Percentiles rank a stretch among this genome's conserved stretches.
Evolutionary conservation across 2,113 vertebrate species (phyloP).

Genomic region (Pyxicephalus adspersus): DNA sequence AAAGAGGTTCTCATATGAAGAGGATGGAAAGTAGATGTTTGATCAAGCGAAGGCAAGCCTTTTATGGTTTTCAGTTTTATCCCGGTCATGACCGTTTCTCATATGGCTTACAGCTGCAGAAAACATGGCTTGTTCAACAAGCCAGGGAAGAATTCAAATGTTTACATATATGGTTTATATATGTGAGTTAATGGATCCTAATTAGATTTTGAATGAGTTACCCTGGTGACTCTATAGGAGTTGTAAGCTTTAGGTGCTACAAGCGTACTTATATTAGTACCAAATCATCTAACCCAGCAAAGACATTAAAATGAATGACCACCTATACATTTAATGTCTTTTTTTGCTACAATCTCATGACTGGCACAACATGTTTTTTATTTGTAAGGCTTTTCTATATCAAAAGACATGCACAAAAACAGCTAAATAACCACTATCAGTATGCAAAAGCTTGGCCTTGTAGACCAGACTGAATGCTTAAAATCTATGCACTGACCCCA

Average conservation of each 20-base stretch:
- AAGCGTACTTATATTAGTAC: not conserved
- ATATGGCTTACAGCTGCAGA: not conserved
- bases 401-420: not conserved
- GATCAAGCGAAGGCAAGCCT: not conserved
- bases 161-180: too few relatives aligned
- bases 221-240: too few relatives aligned
- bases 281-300: not conserved
- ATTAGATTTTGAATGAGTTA: too few relatives aligned
- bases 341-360: not conserved
- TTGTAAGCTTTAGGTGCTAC: not conserved
- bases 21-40: constrained; percentile 23
- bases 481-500: too few relatives aligned
- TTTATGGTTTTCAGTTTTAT: not conserved
- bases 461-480: too few relatives aligned
- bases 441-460: too few relatives aligned
- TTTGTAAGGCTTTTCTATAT: not conserved
- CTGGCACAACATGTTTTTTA: not conserved
- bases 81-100: not conserved
- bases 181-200: too few relatives aligned
- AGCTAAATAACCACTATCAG: not conserved
- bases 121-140: not conserved
- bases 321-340: not conserved
- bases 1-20: not conserved
- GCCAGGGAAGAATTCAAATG: not conserved
- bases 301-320: not conserved